Conservation (phyloP, 2,888 invertebrate species). For the Drosophila helvetica region DNA sequence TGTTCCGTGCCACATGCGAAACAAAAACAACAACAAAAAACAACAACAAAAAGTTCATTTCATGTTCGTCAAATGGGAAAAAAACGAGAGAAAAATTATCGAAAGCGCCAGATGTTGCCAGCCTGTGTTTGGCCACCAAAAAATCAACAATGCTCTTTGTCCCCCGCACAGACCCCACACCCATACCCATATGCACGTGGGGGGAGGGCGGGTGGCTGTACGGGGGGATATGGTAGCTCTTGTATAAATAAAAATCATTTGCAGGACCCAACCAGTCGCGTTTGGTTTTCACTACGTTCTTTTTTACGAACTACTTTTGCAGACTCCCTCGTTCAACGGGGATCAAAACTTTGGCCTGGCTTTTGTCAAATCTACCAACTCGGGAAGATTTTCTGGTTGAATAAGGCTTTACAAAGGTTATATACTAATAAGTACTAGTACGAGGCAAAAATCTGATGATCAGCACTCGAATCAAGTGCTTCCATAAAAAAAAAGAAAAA, state of each 20-base stretch:
- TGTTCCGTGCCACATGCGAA: conserved; percentile 9
- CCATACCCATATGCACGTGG: not conserved
- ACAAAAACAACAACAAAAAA: not conserved
- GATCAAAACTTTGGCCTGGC: not conserved
- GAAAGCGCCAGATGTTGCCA: conserved; percentile 66
- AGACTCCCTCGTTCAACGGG: conserved; percentile 4
- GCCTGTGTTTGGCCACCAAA: conserved; percentile 70
- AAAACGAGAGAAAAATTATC: conserved; percentile 33
- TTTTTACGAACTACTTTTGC: conserved; percentile 44
- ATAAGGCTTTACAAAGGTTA: no score
- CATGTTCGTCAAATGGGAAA: conserved; percentile 33
- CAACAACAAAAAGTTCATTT: conserved; percentile 12
- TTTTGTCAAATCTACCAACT: not conserved
- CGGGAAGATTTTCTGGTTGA: no score
- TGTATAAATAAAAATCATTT: conserved; percentile 61
- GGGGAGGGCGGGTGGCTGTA: not conserved
- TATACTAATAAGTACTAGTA: no score
- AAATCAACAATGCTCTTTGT: conserved; percentile 70
- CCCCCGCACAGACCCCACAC: conserved; percentile 24
- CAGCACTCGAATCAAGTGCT: no score
- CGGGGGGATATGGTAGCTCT: conserved; percentile 4
- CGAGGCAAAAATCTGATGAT: no score
- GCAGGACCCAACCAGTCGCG: conserved; percentile 41
- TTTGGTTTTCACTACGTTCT: conserved; percentile 45
- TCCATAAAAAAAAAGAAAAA: no score